These are phyloP conservation scores for Axinella damicornis DNA, from an alignment of 37 sponge, comb jelly and placozoan species.

Conservation along the genomic window DNA sequence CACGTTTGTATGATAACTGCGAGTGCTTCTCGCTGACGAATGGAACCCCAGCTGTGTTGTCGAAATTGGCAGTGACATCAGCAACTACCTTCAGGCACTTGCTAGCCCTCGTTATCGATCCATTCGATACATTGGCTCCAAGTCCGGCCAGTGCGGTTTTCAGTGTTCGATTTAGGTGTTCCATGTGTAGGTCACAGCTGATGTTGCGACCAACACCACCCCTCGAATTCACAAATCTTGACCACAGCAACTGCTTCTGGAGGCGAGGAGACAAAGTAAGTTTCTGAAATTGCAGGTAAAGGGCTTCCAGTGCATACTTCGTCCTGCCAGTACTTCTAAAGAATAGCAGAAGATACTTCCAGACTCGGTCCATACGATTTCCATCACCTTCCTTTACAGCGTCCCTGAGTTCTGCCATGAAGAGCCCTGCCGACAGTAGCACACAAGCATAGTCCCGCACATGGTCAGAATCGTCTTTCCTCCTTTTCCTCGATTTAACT, in stretches of 20 bases:
- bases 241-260: not conserved
- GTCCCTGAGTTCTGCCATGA: slow-evolving; percentile 8
- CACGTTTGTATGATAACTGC: too few relatives aligned
- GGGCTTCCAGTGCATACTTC: slow-evolving; percentile 21
- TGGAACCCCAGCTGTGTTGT: too few relatives aligned
- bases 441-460: slow-evolving; percentile 9
- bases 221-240: slow-evolving; percentile 12
- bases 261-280: not conserved
- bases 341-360: slow-evolving; percentile 24
- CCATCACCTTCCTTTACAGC: slow-evolving; percentile 46
- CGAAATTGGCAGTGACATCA: too few relatives aligned
- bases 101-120: too few relatives aligned
- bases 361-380: slow-evolving; percentile 1
- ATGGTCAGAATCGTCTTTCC: slow-evolving; percentile 19
- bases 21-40: too few relatives aligned
- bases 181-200: slow-evolving; percentile 34
- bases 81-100: too few relatives aligned
- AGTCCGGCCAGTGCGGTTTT: too few relatives aligned
- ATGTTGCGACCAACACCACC: slow-evolving; percentile 16
- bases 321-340: slow-evolving; percentile 8
- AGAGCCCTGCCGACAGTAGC: slow-evolving; percentile 6
- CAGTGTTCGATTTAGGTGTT: too few relatives aligned
- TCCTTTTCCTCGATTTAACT: not conserved
- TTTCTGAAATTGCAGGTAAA: not conserved
- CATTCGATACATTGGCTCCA: too few relatives aligned